phyloP scores from a whole-genome alignment of 2,888 invertebrate species.

The Molorchus minor region DNA sequence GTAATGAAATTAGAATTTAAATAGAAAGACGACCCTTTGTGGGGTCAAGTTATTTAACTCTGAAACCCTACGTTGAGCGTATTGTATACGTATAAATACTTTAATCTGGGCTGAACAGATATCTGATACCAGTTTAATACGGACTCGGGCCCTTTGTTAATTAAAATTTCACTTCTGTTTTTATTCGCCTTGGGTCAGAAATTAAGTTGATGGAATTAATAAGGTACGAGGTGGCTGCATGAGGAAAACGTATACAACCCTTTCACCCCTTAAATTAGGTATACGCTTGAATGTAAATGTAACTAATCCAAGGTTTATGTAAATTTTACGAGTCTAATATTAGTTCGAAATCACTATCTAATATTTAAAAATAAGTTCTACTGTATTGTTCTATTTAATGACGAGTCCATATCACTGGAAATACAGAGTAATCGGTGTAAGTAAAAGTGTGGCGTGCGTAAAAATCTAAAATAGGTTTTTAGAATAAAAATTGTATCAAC shows the following conservation, averaged over 20 bases:
- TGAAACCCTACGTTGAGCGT: constrained; percentile 34
- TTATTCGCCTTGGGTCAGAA: constrained; percentile 3
- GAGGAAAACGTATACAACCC: not conserved
- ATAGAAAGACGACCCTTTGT: constrained; percentile 23
- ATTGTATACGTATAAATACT: constrained; percentile 25
- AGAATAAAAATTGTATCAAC: too few species aligned
- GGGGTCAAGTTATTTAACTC: constrained; percentile 39
- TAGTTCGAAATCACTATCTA: not conserved
- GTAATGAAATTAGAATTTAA: constrained; percentile 25
- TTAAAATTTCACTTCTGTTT: constrained; percentile 21
- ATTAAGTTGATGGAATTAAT: constrained; percentile 10
- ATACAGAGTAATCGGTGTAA: too few species aligned
- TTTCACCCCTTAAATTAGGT: not conserved
- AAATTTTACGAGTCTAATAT: not conserved
- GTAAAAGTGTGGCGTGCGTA: too few species aligned
- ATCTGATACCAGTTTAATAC: constrained; percentile 25
- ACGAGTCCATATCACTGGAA: too few species aligned
- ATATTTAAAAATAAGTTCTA: not conserved
- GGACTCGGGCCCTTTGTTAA: constrained; percentile 12
- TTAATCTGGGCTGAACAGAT: constrained; percentile 28
- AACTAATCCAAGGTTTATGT: not conserved
- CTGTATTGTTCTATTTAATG: not conserved
- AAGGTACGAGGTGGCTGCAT: too few species aligned
- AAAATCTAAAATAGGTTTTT: too few species aligned
- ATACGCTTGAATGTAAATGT: not conserved